Evolutionary conservation across 2,113 vertebrate species (phyloP).

Genomic region (Callaeas wilsoni): DNA sequence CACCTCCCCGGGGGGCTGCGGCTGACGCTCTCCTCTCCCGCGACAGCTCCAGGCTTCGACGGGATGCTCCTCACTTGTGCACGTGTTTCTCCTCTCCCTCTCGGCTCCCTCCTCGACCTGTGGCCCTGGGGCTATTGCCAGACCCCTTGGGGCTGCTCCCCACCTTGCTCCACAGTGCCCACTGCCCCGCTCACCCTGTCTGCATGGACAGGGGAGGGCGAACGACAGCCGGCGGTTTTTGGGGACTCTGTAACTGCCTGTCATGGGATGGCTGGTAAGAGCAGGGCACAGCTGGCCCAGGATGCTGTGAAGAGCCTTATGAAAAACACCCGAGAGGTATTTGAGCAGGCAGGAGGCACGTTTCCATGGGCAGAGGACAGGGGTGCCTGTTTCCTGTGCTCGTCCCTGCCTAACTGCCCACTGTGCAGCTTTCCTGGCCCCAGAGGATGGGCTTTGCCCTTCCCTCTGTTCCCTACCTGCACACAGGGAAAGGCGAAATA

Average conservation of each 20-base stretch:
- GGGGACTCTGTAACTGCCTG: neutral
- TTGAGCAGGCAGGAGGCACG: neutral
- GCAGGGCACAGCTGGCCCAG: neutral
- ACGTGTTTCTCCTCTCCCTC: neutral
- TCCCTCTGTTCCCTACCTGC: neutral
- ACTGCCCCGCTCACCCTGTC: neutral
- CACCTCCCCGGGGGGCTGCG: neutral
- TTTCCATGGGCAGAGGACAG: neutral
- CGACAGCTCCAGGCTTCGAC: neutral
- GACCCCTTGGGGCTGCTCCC: neutral
- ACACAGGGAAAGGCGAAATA: neutral
- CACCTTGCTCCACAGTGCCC: neutral
- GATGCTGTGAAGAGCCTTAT: neutral
- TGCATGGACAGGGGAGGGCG: fast-evolving
- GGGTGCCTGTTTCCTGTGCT: neutral
- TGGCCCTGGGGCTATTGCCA: neutral
- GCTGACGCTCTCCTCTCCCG: neutral
- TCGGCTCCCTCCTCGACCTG: fast-evolving
- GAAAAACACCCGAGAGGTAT: neutral
- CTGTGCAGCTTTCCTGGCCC: neutral
- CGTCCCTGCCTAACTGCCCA: fast-evolving
- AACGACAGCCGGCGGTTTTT: neutral
- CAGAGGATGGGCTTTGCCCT: neutral
- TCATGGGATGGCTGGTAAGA: neutral
- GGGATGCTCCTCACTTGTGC: neutral